phyloP scores from a whole-genome alignment of 2,888 invertebrate genomes.

The Ephialtes manifestator region DNA sequence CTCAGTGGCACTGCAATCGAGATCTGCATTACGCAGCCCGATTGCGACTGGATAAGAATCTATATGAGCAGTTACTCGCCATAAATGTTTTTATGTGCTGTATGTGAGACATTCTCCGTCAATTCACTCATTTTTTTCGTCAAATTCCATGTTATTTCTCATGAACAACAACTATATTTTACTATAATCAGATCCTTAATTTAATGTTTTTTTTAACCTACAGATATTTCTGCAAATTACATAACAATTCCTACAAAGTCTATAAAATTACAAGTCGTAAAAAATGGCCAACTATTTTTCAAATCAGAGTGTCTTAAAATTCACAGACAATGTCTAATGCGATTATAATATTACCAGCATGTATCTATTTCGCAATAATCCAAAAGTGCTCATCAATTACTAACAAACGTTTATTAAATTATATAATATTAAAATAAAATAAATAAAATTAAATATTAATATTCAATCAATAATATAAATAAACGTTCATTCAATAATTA shows the following conservation, averaged over 20 bases:
- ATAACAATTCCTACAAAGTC: too few species aligned
- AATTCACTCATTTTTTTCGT: too few species aligned
- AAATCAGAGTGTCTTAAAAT: neutral
- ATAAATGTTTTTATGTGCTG: neutral
- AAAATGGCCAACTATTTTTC: too few species aligned
- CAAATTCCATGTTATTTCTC: constrained; percentile 2
- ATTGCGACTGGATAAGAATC: constrained; percentile 36
- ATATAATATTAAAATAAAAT: too few species aligned
- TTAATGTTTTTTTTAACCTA: too few species aligned
- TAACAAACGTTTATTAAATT: constrained; percentile 17
- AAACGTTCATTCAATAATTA: neutral
- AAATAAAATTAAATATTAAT: too few species aligned
- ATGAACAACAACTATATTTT: too few species aligned
- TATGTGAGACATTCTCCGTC: too few species aligned
- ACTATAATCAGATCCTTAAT: too few species aligned
- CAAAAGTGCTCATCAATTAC: constrained; percentile 11
- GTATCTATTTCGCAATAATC: constrained; percentile 14
- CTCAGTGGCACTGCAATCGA: constrained; percentile 26
- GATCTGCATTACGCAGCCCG: constrained; percentile 19
- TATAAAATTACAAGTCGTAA: too few species aligned
- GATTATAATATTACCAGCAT: neutral
- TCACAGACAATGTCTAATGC: neutral
- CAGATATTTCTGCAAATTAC: too few species aligned
- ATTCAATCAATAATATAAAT: too few species aligned
- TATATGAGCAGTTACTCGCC: neutral